Conservation (phyloP, 1,140 invertebrate species). For the Papilio dardanus region DNA sequence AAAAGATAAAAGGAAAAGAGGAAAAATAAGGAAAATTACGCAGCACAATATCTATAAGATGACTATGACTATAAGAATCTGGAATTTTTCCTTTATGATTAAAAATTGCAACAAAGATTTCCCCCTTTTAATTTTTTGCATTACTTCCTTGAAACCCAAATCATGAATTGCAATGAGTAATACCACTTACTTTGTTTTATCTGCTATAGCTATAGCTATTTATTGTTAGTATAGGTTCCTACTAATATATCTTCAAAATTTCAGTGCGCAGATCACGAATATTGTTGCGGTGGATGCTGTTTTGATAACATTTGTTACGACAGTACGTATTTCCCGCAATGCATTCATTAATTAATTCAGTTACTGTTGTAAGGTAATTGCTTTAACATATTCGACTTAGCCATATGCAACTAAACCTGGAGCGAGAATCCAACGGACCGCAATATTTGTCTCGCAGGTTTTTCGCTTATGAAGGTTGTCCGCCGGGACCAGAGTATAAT, state of each 20-base stretch:
- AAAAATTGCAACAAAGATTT: not conserved
- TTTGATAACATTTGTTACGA: constrained; percentile 64
- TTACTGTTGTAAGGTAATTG: not conserved
- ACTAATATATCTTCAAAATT: too few species aligned
- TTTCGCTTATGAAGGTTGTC: too few species aligned
- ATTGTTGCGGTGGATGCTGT: constrained; percentile 72
- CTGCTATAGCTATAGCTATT: not conserved
- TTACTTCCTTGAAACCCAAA: not conserved
- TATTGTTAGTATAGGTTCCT: too few species aligned
- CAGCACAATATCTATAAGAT: too few species aligned
- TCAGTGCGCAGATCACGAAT: constrained; percentile 63
- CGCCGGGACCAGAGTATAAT: too few species aligned
- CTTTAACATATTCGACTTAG: too few species aligned
- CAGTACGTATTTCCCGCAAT: constrained; percentile 50
- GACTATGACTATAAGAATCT: too few species aligned
- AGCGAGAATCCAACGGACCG: too few species aligned
- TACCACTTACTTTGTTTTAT: not conserved
- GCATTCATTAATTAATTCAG: not conserved
- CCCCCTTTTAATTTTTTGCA: not conserved
- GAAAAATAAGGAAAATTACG: too few species aligned
- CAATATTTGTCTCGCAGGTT: too few species aligned
- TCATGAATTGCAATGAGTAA: not conserved
- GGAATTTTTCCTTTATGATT: not conserved
- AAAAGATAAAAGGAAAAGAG: too few species aligned
- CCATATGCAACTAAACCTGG: too few species aligned